phyloP scores from a whole-genome alignment of 2,113 vertebrate species.

The Toxotes chatareus region DNA sequence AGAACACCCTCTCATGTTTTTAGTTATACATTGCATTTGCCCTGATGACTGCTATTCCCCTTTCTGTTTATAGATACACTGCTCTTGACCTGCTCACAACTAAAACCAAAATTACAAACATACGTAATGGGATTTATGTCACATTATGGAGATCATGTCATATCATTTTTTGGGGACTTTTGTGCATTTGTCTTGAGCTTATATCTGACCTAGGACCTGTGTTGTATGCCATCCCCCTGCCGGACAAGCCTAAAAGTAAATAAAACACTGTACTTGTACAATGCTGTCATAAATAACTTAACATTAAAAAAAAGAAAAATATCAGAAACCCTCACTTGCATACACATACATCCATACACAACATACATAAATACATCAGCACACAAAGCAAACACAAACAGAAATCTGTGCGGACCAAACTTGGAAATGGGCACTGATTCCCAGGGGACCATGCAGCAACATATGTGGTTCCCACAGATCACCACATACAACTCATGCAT shows the following conservation, averaged over 20 bases:
- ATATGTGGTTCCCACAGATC: slow-evolving; percentile 1
- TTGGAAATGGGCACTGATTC: not conserved
- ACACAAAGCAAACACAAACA: not conserved
- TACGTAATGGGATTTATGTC: not conserved
- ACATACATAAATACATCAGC: not conserved
- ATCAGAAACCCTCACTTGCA: not conserved
- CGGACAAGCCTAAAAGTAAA: not conserved
- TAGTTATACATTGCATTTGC: not conserved
- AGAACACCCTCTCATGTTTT: not conserved
- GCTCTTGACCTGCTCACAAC: not conserved
- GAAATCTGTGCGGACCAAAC: not conserved
- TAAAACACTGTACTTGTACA: not conserved
- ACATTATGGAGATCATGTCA: not conserved
- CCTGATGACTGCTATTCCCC: not conserved
- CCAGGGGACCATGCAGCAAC: not conserved
- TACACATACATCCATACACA: not conserved
- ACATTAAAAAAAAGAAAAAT: not conserved
- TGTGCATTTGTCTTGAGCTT: not conserved
- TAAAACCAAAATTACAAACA: not conserved
- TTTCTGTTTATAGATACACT: not conserved
- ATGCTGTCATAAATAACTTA: not conserved
- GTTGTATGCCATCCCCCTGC: not conserved
- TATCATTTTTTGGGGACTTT: not conserved
- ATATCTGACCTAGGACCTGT: not conserved
- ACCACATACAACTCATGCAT: not conserved